Conservation (phyloP, 2,888 invertebrate species). For the Furcula furcula region DNA sequence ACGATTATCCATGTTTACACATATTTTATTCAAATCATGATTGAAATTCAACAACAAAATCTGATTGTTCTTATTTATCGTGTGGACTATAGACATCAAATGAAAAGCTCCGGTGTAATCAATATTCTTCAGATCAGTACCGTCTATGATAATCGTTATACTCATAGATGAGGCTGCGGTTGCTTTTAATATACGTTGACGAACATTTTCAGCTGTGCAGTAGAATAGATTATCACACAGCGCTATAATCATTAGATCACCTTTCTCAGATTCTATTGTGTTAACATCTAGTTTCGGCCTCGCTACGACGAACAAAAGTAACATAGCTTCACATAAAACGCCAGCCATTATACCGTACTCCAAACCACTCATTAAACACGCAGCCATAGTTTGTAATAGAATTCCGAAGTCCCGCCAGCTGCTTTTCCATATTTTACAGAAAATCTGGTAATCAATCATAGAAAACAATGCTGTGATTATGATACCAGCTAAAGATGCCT, state of each 20-base stretch:
- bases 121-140: conserved; percentile 49
- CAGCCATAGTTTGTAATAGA: conserved; percentile 44
- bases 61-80: conserved; percentile 50
- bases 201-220: conserved; percentile 64
- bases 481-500: conserved; percentile 92
- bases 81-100: conserved; percentile 54
- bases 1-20: conserved; percentile 46
- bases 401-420: conserved; percentile 83
- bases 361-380: conserved; percentile 53
- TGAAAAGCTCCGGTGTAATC: conserved; percentile 67
- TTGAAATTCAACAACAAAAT: conserved; percentile 62
- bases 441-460: conserved; percentile 88
- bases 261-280: conserved; percentile 37
- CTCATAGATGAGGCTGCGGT: conserved; percentile 28
- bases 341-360: conserved; percentile 69
- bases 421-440: conserved; percentile 86
- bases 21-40: conserved; percentile 44
- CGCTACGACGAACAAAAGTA: conserved; percentile 56
- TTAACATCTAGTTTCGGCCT: conserved; percentile 50
- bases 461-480: conserved; percentile 95
- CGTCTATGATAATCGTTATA: conserved; percentile 54
- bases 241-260: conserved; percentile 45
- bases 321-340: conserved; percentile 51
- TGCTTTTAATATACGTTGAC: conserved; percentile 42
- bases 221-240: conserved; percentile 57